A percentile compares a stretch with the other conserved stretches of the same genome.
Conservation (phyloP, 1,140 invertebrate genomes). For the Hirudo medicinalis region DNA sequence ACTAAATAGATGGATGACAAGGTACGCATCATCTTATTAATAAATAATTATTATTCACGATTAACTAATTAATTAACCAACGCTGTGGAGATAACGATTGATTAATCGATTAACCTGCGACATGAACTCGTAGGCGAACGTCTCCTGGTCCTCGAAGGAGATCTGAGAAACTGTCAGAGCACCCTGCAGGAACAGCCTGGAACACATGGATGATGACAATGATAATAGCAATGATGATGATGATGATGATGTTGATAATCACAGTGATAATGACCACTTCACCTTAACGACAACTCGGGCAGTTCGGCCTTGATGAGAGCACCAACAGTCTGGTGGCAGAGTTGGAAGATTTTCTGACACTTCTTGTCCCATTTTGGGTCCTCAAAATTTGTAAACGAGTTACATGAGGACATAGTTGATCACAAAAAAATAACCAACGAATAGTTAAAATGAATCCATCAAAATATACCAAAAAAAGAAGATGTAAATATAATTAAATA, state of each 20-base stretch:
- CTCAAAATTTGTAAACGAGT: slow-evolving; percentile 36
- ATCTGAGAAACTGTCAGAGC: slow-evolving; percentile 83
- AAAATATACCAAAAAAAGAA: too few species aligned
- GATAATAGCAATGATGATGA: too few species aligned
- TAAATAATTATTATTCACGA: too few species aligned
- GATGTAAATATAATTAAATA: too few species aligned
- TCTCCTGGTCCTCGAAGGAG: slow-evolving; percentile 82
- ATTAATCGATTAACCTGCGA: slow-evolving; percentile 55
- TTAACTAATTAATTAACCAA: too few species aligned
- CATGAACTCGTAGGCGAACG: slow-evolving; percentile 93
- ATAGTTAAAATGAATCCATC: too few species aligned
- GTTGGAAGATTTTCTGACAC: slow-evolving; percentile 93
- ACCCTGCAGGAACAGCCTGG: slow-evolving; percentile 74
- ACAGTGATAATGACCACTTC: neutral
- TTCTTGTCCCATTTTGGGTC: slow-evolving; percentile 97
- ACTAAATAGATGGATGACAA: neutral
- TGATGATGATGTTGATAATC: neutral
- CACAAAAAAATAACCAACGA: too few species aligned
- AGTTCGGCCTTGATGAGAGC: slow-evolving; percentile 76
- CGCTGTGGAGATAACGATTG: neutral
- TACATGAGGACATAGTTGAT: neutral
- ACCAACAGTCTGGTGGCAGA: slow-evolving; percentile 85
- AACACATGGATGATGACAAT: neutral
- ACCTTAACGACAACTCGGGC: slow-evolving; percentile 67
- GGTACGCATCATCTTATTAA: too few species aligned